A percentile compares a stretch with the other conserved stretches of the same genome.
Conservation (phyloP, 2,113 vertebrate genomes). For the Ifrita kowaldi region DNA sequence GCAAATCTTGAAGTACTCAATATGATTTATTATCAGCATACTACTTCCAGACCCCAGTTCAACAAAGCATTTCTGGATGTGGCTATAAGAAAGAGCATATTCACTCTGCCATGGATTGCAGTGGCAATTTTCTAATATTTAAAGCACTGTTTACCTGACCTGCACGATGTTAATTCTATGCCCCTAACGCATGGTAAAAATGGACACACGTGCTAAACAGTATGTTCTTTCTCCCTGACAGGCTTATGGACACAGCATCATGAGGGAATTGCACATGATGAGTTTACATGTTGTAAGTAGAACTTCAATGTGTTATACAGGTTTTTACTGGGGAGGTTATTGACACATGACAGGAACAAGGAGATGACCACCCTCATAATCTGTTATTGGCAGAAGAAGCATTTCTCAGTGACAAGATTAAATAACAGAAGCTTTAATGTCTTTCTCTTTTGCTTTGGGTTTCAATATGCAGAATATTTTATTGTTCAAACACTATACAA, state of each 20-base stretch:
- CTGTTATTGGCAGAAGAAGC: not conserved
- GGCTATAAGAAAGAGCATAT: not conserved
- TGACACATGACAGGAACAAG: not conserved
- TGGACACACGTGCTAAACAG: not conserved
- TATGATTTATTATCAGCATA: not conserved
- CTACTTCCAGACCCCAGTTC: not conserved
- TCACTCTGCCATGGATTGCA: not conserved
- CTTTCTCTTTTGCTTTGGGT: not conserved
- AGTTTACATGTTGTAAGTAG: not conserved
- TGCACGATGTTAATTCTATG: not conserved
- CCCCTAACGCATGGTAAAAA: not conserved
- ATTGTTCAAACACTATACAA: not conserved
- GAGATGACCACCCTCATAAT: not conserved
- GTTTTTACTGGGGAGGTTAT: not conserved
- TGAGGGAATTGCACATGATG: not conserved
- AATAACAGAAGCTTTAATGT: not conserved
- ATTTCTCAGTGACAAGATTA: not conserved
- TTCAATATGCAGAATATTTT: not conserved
- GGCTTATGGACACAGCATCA: not conserved
- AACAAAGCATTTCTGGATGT: not conserved
- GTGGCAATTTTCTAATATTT: not conserved
- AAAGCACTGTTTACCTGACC: not conserved
- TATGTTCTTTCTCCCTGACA: not conserved
- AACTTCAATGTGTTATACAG: not conserved
- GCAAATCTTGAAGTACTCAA: not conserved